These are phyloP conservation scores for Rhagophthalmus giganteus DNA, from an alignment of 2,888 invertebrate species.

Conservation along the genomic window DNA sequence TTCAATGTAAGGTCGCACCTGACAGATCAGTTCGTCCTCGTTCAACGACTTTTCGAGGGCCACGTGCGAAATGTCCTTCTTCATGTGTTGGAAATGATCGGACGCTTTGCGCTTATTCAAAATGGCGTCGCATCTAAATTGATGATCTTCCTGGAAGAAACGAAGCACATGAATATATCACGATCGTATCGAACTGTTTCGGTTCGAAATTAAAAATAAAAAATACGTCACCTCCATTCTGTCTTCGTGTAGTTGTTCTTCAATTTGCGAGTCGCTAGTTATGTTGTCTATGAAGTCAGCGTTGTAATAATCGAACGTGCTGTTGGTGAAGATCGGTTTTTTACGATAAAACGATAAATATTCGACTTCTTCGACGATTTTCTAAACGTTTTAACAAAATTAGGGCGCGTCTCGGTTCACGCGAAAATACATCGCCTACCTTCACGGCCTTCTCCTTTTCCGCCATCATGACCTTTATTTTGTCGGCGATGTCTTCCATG, in stretches of 20 bases:
- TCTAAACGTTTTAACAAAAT: constrained; percentile 33
- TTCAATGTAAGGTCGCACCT: constrained; percentile 7
- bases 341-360: constrained; percentile 46
- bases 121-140: constrained; percentile 6
- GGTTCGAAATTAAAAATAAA: too few species aligned
- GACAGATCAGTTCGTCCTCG: constrained; percentile 2
- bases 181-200: too few species aligned
- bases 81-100: neutral
- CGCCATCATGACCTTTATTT: constrained; percentile 83
- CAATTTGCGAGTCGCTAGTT: constrained; percentile 42
- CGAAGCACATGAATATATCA: too few species aligned
- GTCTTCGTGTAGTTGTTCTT: constrained; percentile 9
- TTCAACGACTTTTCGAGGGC: neutral
- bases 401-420: too few species aligned
- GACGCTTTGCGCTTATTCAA: neutral
- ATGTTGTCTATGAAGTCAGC: constrained; percentile 65
- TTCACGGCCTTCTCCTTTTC: constrained; percentile 81
- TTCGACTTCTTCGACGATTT: constrained; percentile 50
- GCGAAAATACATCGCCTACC: constrained; percentile 75
- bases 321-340: constrained; percentile 47
- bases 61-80: neutral
- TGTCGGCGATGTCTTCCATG: constrained; percentile 77
- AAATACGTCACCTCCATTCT: constrained; percentile 17
- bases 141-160: neutral
- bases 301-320: constrained; percentile 67